Evolutionary conservation across 1,140 invertebrate species (phyloP), one percentile per base, ranked within the genome.

Genomic region (Orchestia grillus): DNA sequence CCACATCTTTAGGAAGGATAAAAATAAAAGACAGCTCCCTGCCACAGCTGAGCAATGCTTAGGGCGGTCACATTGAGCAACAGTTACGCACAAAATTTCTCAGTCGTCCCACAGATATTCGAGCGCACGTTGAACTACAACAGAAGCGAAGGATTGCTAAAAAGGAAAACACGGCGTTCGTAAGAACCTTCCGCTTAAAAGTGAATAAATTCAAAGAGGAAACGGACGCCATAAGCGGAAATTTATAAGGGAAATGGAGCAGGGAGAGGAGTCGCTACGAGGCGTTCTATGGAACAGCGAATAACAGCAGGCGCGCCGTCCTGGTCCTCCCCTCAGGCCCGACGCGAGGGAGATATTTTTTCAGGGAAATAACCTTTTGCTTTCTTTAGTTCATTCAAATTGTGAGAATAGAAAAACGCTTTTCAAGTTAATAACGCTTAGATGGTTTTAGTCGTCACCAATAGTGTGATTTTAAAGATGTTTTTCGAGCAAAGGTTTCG

Each of bases 201-300:
- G 62, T 36, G 62, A 77, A 77, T 8, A 77, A 77, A 77, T 77
- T 77, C 62, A 77, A 28, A 77, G 28, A 91, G 88, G 88, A 91
- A 91, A 44, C 88, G 41, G 88, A 91, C 4, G 44, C 88, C 41
- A 44, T 44, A 41, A 42, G 19, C 88, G 88, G 88, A 91, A 91
- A 91, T 91, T 91, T 91, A 91, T 91, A 42, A 91, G 28, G 88
- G 88, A 91, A 91, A 91, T 91, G 88, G 28, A 91, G 88, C 41
- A 91, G 88, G 15, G 11, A 42, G 36, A 23, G 62, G 28, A 77
- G 62, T 3, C 62, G 11, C 28, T 77, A 28, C 1, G 15, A 77
- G 62, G 62, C 62, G 62, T 28, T 15, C 11, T 1, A 23, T 77
- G 62, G 28, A 36, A 1, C 62, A 77, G 62, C 62, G 1, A 36